These are phyloP conservation scores for Eira barbara DNA, from an alignment of 2,113 vertebrate genomes.

Conservation along the genomic window DNA sequence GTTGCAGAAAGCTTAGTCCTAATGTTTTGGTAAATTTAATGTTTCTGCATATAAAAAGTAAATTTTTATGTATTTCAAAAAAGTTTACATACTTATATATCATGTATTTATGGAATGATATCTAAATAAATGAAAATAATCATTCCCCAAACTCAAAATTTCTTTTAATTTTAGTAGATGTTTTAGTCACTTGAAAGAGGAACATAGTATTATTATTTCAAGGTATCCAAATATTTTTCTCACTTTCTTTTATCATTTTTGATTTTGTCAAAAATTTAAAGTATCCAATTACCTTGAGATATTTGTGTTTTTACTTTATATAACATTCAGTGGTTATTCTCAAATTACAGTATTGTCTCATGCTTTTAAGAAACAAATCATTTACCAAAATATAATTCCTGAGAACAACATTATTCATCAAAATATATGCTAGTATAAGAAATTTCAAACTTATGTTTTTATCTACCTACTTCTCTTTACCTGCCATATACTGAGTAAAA, in stretches of 20 bases:
- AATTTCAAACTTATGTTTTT: neutral
- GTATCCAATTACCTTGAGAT: neutral
- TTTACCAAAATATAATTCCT: neutral
- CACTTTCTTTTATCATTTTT: neutral
- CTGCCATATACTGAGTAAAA: neutral
- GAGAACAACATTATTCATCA: neutral
- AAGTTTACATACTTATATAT: neutral
- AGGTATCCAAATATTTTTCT: neutral
- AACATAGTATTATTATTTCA: neutral
- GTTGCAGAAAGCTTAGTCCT: neutral
- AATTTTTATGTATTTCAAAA: neutral
- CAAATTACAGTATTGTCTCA: neutral
- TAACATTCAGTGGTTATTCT: neutral
- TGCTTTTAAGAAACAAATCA: neutral
- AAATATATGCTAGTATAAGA: neutral
- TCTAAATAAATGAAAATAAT: neutral
- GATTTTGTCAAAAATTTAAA: constrained; percentile 20
- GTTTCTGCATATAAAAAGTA: neutral
- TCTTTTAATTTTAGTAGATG: neutral
- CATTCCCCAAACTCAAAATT: neutral
- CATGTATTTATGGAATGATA: neutral
- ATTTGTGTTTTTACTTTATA: neutral
- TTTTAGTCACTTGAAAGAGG: neutral
- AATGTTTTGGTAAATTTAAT: neutral
- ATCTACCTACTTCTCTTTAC: neutral